Evolutionary conservation across 2,797 vertebrate genomes (phyloP).

Genomic region (Hemitrygon akajei): DNA sequence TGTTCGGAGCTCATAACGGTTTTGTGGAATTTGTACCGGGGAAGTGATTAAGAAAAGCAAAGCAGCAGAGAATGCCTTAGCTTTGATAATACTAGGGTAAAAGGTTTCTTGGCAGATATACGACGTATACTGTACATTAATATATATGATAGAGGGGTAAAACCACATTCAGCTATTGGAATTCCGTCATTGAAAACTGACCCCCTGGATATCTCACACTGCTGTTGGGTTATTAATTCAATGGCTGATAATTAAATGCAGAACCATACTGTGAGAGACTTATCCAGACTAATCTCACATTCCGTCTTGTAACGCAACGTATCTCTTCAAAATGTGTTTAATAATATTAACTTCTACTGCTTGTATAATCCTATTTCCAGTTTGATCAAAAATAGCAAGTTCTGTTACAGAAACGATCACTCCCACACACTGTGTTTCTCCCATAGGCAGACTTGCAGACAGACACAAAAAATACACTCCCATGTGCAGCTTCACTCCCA

Average conservation of each 20-base stretch:
- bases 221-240: background rate
- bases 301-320: background rate
- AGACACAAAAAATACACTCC: no score
- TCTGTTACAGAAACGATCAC: no score
- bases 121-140: background rate
- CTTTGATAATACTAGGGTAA: background rate
- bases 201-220: background rate
- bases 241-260: background rate
- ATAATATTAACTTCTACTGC: background rate
- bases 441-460: background rate
- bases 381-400: background rate
- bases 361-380: background rate
- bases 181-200: constrained; percentile 4
- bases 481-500: no score
- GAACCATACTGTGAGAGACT: background rate
- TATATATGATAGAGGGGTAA: background rate
- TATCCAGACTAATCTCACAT: background rate
- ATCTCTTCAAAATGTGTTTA: background rate
- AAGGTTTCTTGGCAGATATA: background rate
- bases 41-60: background rate
- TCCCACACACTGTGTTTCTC: background rate
- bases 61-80: background rate
- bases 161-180: background rate
- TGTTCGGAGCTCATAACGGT: constrained; percentile 31
- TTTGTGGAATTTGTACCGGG: background rate